Conservation (phyloP, 2,888 invertebrate species). For the Rhogogaster chlorosoma region DNA sequence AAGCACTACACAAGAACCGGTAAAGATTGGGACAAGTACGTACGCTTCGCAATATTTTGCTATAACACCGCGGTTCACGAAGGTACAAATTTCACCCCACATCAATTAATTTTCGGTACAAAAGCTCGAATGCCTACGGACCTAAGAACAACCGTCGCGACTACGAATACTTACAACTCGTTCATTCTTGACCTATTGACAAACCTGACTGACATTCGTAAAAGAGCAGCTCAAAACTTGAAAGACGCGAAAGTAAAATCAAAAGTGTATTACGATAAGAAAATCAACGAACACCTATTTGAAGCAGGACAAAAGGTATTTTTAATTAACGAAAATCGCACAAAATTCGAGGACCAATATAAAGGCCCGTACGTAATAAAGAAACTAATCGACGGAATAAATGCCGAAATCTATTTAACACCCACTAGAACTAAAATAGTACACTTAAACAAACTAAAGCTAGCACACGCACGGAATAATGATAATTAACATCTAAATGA, state of each 20-base stretch:
- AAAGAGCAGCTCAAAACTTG: too few species aligned
- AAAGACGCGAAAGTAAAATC: too few species aligned
- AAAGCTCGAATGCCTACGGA: not conserved
- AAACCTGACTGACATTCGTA: slow-evolving; percentile 59
- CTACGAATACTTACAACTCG: slow-evolving; percentile 56
- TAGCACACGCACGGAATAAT: too few species aligned
- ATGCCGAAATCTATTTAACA: not conserved
- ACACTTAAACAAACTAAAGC: slow-evolving; percentile 23
- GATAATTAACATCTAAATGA: too few species aligned
- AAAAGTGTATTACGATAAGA: not conserved
- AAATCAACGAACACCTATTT: not conserved
- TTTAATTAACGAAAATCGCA: not conserved
- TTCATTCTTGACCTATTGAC: slow-evolving; percentile 56
- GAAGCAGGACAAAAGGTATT: slow-evolving; percentile 4
- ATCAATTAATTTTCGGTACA: too few species aligned
- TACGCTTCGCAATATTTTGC: slow-evolving; percentile 47
- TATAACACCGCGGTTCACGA: slow-evolving; percentile 48
- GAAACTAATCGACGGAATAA: not conserved
- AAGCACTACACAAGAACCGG: slow-evolving; percentile 8
- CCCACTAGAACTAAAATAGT: slow-evolving; percentile 20
- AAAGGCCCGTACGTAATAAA: not conserved
- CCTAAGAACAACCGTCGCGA: not conserved
- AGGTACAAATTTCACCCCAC: too few species aligned
- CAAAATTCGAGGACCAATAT: slow-evolving; percentile 18
- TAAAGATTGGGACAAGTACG: too few species aligned